phyloP scores from a whole-genome alignment of 2,113 vertebrate species.

The Podilymbus podiceps region DNA sequence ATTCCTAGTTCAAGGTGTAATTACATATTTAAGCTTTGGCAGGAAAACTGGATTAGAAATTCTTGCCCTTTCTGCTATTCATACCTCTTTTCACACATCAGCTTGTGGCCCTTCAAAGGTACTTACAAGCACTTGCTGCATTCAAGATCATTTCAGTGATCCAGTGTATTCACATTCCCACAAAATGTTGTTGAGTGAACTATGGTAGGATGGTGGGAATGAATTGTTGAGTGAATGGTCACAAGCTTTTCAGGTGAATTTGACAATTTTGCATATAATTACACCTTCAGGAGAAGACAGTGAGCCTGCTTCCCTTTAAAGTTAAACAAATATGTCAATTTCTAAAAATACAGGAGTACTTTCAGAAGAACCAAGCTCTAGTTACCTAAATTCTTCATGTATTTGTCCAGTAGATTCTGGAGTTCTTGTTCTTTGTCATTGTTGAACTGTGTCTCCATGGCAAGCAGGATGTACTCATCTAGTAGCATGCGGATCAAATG shows the following conservation, averaged over 20 bases:
- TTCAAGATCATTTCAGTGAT: not conserved
- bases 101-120: not conserved
- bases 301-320: not conserved
- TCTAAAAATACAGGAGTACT: not conserved
- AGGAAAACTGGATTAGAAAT: not conserved
- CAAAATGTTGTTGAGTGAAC: not conserved
- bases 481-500: constrained; percentile 97
- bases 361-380: not conserved
- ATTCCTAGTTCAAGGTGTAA: not conserved
- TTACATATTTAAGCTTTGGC: not conserved
- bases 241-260: not conserved
- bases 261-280: not conserved
- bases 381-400: constrained; percentile 96
- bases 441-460: constrained; percentile 98
- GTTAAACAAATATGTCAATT: not conserved
- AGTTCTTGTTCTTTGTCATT: constrained; percentile 98
- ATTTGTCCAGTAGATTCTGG: constrained; percentile 94
- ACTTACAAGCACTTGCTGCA: not conserved
- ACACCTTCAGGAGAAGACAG: not conserved
- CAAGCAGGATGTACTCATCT: constrained; percentile 96
- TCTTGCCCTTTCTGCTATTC: not conserved
- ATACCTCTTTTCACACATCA: not conserved
- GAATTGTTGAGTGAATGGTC: not conserved
- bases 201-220: not conserved
- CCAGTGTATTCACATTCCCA: not conserved